Evolutionary conservation across 2,797 vertebrate genomes (phyloP).

Genomic region (Micrastur ruficollis): DNA sequence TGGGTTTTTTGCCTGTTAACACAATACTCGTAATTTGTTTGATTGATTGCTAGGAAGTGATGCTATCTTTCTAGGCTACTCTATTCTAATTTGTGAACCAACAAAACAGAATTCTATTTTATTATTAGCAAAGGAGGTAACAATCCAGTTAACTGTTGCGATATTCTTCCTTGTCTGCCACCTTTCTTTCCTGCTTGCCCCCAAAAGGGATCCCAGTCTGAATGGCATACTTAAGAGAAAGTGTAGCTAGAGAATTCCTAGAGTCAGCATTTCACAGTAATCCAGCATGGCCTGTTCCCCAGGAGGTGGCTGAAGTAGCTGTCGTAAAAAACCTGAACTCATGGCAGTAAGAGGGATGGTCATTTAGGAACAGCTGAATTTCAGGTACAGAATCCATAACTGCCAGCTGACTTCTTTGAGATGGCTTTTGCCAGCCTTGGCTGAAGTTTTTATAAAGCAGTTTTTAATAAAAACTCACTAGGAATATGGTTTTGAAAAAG

Average conservation of each 20-base stretch:
- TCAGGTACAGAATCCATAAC: background rate
- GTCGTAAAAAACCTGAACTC: background rate
- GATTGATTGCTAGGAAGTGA: background rate
- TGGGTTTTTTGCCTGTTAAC: background rate
- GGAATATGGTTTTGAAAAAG: background rate
- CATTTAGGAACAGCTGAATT: background rate
- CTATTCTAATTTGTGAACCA: background rate
- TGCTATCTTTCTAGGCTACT: background rate
- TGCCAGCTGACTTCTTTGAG: background rate
- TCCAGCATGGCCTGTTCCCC: background rate
- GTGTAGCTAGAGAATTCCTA: background rate
- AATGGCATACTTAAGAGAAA: rapidly evolving
- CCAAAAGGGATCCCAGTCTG: background rate
- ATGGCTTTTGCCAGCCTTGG: background rate
- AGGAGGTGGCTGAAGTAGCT: background rate
- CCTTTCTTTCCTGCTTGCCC: background rate
- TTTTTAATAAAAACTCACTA: background rate
- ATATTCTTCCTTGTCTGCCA: background rate
- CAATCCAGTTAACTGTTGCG: background rate
- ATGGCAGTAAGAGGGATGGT: background rate
- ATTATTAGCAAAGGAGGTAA: background rate
- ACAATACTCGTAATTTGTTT: background rate
- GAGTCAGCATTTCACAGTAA: background rate
- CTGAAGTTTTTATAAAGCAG: background rate
- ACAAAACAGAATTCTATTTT: background rate